phyloP scores from a whole-genome alignment of 2,113 vertebrate genomes.

The Hydropotes inermis region DNA sequence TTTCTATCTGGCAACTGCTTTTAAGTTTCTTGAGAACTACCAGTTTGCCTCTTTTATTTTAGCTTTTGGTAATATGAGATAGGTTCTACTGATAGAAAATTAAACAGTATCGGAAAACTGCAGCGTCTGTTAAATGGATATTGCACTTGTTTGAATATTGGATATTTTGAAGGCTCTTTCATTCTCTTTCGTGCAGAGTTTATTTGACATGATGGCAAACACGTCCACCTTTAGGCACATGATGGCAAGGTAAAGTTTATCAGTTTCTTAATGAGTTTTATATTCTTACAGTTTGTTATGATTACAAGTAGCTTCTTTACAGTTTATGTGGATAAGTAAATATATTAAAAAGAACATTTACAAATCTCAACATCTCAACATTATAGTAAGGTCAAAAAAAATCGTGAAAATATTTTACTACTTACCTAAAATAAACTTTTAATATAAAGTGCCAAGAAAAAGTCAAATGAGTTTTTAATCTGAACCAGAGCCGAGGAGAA shows the following conservation, averaged over 20 bases:
- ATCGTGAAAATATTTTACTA: conserved; percentile 34
- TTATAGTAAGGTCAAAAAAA: conserved; percentile 38
- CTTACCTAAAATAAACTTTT: conserved; percentile 60
- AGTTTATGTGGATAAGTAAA: neutral
- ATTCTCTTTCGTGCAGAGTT: neutral
- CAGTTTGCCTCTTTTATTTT: conserved; percentile 32
- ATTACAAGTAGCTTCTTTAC: conserved; percentile 25
- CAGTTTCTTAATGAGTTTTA: conserved; percentile 42
- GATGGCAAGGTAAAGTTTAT: neutral
- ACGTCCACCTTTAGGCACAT: conserved; percentile 42
- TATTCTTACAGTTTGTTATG: neutral
- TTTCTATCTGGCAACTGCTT: conserved; percentile 18
- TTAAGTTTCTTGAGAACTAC: neutral
- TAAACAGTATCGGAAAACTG: neutral
- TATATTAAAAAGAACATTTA: neutral
- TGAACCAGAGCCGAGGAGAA: conserved; percentile 35
- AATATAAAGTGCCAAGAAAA: conserved; percentile 2
- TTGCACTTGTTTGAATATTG: neutral
- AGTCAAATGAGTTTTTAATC: conserved; percentile 24
- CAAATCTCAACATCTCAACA: neutral
- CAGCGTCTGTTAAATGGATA: conserved; percentile 4
- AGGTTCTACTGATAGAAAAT: conserved; percentile 24
- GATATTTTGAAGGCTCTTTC: neutral
- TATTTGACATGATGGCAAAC: conserved; percentile 12
- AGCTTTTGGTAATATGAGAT: conserved; percentile 11